Conservation (phyloP, 2,797 vertebrate species). For the Loris lydekkerianus region DNA sequence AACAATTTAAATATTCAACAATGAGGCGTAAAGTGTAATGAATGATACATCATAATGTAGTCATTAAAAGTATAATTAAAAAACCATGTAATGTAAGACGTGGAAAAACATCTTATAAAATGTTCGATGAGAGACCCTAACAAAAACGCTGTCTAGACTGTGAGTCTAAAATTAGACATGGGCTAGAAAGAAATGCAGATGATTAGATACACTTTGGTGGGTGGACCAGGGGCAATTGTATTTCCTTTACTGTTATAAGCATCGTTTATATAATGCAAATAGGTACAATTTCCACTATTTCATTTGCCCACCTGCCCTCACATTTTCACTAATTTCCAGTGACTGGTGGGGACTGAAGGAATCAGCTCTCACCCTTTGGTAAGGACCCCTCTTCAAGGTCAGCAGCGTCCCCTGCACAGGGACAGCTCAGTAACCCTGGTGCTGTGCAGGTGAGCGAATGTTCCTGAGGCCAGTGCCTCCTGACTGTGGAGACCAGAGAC, state of each 20-base stretch:
- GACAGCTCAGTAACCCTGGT: neutral
- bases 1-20: conserved; percentile 67
- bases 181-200: conserved; percentile 58
- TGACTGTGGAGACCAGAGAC: neutral
- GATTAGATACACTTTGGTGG: conserved; percentile 11
- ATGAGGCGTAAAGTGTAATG: conserved; percentile 34
- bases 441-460: neutral
- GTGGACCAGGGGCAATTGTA: neutral
- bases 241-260: conserved; percentile 42
- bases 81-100: conserved; percentile 8
- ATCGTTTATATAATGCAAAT: neutral
- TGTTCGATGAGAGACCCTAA: conserved; percentile 42
- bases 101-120: conserved; percentile 53
- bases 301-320: neutral
- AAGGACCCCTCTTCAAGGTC: neutral
- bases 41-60: conserved; percentile 31
- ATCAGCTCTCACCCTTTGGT: no score
- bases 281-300: neutral
- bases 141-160: neutral
- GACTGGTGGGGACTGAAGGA: no score
- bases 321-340: neutral
- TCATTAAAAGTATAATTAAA: conserved; percentile 70
- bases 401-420: fast-evolving
- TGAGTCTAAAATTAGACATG: conserved; percentile 60
- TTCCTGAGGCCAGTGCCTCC: no score